A percentile compares a stretch with the other conserved stretches of the same genome.
These are phyloP conservation scores for Aulostomus chinensis DNA, from an alignment of 2,797 vertebrate species.

Conservation along the genomic window DNA sequence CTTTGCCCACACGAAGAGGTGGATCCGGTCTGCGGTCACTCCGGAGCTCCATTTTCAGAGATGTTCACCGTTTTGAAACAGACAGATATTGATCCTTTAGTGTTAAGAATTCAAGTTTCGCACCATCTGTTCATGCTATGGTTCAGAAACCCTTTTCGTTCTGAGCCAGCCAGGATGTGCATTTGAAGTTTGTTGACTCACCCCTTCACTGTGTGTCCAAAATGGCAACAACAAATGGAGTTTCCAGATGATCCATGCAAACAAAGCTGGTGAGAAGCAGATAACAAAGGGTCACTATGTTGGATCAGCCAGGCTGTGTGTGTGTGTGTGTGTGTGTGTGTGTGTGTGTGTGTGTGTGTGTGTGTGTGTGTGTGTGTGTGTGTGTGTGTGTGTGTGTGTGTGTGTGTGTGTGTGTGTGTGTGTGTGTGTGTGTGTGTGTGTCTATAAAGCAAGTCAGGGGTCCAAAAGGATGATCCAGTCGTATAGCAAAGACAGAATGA, in stretches of 20 bases:
- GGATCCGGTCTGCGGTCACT: conserved; percentile 21
- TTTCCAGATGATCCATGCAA: conserved; percentile 67
- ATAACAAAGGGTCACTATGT: conserved; percentile 69
- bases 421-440: conserved; percentile 28
- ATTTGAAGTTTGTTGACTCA: conserved; percentile 56
- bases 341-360: no score
- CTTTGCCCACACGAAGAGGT: no score
- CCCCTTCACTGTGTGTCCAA: conserved; percentile 48
- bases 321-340: conserved; percentile 38
- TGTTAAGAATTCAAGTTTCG: conserved; percentile 50
- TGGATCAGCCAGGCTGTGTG: conserved; percentile 41
- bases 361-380: conserved; percentile 41
- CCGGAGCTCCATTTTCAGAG: conserved; percentile 28
- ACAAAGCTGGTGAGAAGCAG: conserved; percentile 67
- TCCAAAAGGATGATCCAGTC: conserved; percentile 72
- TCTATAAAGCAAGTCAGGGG: conserved; percentile 40
- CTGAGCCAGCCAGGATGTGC: conserved; percentile 35
- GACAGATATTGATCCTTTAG: conserved; percentile 57
- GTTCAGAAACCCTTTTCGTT: conserved; percentile 37
- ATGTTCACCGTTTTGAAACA: conserved; percentile 51
- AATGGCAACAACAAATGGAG: conserved; percentile 44
- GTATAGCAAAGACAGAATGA: conserved; percentile 59
- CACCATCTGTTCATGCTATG: conserved; percentile 61
- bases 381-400: conserved; percentile 26
- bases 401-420: conserved; percentile 40